Conservation (phyloP, 2,113 vertebrate species). For the Motacilla tschutschensis region DNA sequence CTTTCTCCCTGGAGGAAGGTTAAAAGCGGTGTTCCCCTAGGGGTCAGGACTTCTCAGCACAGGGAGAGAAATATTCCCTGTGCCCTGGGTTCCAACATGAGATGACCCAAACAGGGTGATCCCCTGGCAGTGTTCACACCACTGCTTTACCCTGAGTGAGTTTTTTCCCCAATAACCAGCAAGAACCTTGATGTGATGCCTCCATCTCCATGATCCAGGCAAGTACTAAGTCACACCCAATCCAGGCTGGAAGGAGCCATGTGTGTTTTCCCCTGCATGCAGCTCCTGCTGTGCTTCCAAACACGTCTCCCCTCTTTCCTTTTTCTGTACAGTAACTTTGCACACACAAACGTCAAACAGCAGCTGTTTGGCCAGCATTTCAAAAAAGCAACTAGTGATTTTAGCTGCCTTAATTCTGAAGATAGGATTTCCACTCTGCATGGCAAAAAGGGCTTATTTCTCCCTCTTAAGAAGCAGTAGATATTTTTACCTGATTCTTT, state of each 20-base stretch:
- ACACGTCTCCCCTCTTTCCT: background rate
- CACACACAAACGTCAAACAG: constrained; percentile 24
- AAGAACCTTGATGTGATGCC: fast-evolving
- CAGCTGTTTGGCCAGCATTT: constrained; percentile 28
- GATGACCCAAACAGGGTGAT: background rate
- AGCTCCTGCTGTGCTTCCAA: background rate
- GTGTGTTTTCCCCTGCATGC: constrained; percentile 3
- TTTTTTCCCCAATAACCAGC: fast-evolving
- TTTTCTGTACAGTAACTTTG: constrained; percentile 26
- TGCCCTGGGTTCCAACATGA: background rate
- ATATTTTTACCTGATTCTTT: background rate
- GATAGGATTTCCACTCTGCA: background rate
- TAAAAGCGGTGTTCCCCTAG: no score
- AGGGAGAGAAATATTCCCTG: background rate
- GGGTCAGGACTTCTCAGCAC: background rate
- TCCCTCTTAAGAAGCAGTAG: background rate
- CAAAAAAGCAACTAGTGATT: constrained; percentile 7
- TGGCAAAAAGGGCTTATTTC: background rate
- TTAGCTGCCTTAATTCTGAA: background rate
- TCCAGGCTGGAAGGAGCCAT: background rate
- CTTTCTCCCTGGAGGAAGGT: background rate
- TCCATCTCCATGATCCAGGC: background rate
- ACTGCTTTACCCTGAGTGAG: fast-evolving
- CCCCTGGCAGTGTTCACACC: background rate
- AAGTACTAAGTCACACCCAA: background rate